phyloP scores from a whole-genome alignment of 2,797 vertebrate genomes.

The Chrysocyon brachyurus region DNA sequence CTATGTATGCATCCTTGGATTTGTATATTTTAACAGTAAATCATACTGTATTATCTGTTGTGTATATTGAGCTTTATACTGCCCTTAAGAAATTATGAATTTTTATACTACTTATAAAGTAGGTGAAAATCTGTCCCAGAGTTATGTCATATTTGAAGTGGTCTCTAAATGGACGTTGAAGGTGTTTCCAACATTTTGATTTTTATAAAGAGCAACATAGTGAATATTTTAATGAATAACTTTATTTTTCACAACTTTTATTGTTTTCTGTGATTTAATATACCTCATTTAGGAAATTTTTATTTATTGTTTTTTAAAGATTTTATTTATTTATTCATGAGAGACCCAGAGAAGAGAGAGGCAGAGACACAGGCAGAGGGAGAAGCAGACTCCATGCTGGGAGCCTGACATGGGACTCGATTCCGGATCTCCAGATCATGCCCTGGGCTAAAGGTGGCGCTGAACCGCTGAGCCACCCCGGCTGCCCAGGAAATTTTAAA shows the following conservation, averaged over 20 bases:
- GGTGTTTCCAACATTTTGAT: conserved; percentile 3
- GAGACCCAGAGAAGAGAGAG: no score
- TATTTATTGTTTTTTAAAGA: no score
- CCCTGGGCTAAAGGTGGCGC: no score
- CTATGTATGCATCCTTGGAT: not conserved
- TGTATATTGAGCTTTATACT: not conserved
- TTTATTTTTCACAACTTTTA: not conserved
- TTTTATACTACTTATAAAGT: not conserved
- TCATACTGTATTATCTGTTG: not conserved
- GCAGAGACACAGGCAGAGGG: no score
- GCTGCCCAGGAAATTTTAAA: not conserved
- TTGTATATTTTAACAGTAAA: not conserved
- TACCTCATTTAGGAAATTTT: conserved; percentile 22
- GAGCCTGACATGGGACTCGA: no score
- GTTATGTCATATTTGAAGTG: not conserved
- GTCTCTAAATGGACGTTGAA: not conserved
- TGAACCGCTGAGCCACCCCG: no score
- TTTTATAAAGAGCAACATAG: conserved; percentile 7
- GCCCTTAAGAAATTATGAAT: not conserved
- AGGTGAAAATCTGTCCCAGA: not conserved
- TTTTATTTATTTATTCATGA: no score
- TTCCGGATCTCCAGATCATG: no score
- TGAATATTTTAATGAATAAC: conserved; percentile 20
- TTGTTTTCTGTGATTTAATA: conserved; percentile 33
- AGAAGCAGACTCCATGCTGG: no score